Conservation (phyloP, 2,888 invertebrate species). For the Ichneumoninae sp. region DNA sequence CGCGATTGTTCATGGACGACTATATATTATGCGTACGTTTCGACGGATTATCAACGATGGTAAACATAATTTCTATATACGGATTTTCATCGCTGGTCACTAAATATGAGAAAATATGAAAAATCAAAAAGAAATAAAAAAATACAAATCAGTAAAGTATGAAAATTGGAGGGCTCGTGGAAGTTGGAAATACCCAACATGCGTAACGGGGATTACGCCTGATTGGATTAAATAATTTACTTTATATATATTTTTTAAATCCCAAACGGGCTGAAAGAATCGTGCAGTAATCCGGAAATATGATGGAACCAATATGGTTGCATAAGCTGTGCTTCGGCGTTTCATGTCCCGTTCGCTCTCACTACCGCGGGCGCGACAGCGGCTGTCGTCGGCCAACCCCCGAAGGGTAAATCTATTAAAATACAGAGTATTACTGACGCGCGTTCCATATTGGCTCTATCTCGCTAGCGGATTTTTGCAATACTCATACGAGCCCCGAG, state of each 20-base stretch:
- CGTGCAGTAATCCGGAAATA: conserved; percentile 72
- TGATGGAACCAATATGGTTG: conserved; percentile 70
- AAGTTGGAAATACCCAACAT: conserved; percentile 61
- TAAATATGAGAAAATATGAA: background rate
- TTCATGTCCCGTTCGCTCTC: conserved; percentile 36
- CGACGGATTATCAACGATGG: background rate
- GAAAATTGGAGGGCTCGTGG: conserved; percentile 6
- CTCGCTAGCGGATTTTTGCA: conserved; percentile 26
- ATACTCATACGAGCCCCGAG: conserved; percentile 24
- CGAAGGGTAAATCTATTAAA: conserved; percentile 72
- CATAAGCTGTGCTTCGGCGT: conserved; percentile 59
- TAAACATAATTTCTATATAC: background rate
- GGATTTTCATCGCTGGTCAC: background rate
- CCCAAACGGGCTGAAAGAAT: conserved; percentile 44
- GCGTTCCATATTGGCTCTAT: conserved; percentile 55
- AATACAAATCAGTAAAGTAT: conserved; percentile 11
- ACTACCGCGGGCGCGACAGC: background rate
- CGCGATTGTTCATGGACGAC: background rate
- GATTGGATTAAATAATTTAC: conserved; percentile 71
- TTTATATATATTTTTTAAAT: conserved; percentile 4
- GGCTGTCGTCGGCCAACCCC: conserved; percentile 1
- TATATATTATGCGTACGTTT: background rate
- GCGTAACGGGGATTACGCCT: conserved; percentile 70
- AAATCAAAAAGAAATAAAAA: background rate
- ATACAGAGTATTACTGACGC: conserved; percentile 68